Evolutionary conservation across 2,888 invertebrate species (phyloP).

Genomic region (Podabrus alpinus): DNA sequence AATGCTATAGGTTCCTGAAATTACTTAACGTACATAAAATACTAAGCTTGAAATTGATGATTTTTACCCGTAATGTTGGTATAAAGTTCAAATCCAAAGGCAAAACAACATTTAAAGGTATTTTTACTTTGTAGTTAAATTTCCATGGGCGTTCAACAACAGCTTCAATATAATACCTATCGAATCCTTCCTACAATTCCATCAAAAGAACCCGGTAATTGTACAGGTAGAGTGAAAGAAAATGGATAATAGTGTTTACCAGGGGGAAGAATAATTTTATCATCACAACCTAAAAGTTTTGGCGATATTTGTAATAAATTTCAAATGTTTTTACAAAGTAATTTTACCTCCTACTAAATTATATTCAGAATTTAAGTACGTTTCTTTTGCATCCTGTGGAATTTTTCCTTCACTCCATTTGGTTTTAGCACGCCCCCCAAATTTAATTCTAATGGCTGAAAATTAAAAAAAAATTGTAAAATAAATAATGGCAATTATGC

Average conservation of each 20-base stretch:
- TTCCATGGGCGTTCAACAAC: conserved; percentile 46
- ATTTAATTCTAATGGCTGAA: conserved; percentile 19
- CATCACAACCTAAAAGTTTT: conserved; percentile 34
- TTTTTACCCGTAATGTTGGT: conserved; percentile 14
- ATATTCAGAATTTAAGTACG: background rate
- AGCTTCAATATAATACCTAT: conserved; percentile 41
- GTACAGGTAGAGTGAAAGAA: conserved; percentile 35
- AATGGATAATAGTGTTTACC: conserved; percentile 47
- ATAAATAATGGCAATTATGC: background rate
- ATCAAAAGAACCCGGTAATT: conserved; percentile 42
- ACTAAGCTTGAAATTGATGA: background rate
- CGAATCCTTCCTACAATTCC: conserved; percentile 39
- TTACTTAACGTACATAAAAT: background rate
- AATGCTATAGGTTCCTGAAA: background rate
- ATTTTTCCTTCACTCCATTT: conserved; percentile 12
- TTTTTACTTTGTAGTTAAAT: conserved; percentile 41
- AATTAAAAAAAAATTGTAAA: background rate
- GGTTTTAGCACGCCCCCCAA: conserved; percentile 19
- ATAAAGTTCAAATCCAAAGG: conserved; percentile 39
- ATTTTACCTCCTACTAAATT: background rate
- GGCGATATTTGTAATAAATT: background rate
- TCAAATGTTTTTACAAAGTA: background rate
- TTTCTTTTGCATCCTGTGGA: background rate
- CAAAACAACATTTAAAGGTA: conserved; percentile 40
- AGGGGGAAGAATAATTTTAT: conserved; percentile 31